Base-by-base conservation (phyloP, 2,888 invertebrate species). In the Linnaemya vulpina region DNA sequence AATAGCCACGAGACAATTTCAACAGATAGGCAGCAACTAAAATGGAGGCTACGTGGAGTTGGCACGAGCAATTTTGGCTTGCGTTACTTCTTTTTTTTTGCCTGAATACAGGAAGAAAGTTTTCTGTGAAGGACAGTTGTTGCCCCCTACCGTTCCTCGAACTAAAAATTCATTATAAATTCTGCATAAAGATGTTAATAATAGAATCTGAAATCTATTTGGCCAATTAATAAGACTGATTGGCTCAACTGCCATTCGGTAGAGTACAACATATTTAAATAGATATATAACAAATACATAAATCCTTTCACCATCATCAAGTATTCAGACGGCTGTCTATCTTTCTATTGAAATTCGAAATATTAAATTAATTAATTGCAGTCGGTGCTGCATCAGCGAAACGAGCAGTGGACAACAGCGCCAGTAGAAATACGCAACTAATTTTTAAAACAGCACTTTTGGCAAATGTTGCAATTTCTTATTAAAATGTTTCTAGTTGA, bases 381-480 rank as follows among this genome's bases (percentile, higher is more conserved):
- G 25, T 38, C 15, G 40, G 40, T 53, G n/a, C 17, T 17, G 51
- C 53, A 65, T 60, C 9, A 73, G 15, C 30, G 35, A 22, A 22
- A 40, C 15, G 20, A 67, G 4, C 17, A 20, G 35, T 11, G 7
- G n/a, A 63, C 10, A 78, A 30, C 40, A 78, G 30, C 35, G 46
- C 17, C 38, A 40, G 11, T n/a, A 55, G 38, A 30, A 38, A 67
- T 73, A 80, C 58, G 40, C 60, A 58, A 49, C 35, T 65, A 55
- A 65, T 65, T 79, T 73, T 65, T 71, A 40, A 65, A 73, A 79
- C 46, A 49, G 65, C 71, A 73, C 80, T 74, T 74, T 74, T 80
- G 73, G 73, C 73, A 80, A 80, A 49, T 67, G 67, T 67, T 74
- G 80, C 49, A 73, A 79, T 79, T 58, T 79, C 49, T 79, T 55